Conservation (phyloP, 2,113 vertebrate species). For the Ploceus nigricollis region DNA sequence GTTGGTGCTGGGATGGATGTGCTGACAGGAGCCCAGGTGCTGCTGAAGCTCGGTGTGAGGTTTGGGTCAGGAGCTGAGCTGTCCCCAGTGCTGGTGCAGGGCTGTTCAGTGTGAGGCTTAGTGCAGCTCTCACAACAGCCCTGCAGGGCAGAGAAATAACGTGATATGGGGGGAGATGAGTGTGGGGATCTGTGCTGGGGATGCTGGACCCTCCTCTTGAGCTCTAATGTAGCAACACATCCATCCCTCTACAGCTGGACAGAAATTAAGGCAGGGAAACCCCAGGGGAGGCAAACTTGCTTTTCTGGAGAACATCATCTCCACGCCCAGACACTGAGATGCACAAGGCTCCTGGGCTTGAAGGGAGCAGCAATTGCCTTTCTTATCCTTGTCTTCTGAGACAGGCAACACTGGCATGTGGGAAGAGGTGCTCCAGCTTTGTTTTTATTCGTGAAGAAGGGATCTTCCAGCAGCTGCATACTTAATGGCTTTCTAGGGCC, state of each 20-base stretch:
- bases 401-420: not conserved
- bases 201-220: rapidly evolving
- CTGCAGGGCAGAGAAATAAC: not conserved
- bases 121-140: not conserved
- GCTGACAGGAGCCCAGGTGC: not conserved
- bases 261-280: not conserved
- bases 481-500: not conserved
- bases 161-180: not conserved
- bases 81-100: not conserved
- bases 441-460: not conserved
- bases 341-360: not conserved
- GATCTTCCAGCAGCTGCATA: not conserved
- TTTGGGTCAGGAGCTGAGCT: not conserved
- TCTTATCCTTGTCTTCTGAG: not conserved
- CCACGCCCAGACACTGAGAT: not conserved
- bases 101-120: not conserved
- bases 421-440: not conserved
- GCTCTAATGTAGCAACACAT: not conserved
- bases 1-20: not conserved
- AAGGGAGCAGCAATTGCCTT: not conserved
- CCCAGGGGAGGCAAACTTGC: not conserved
- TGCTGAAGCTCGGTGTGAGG: not conserved
- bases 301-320: not conserved
- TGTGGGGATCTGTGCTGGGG: not conserved
- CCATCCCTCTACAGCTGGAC: not conserved